These are phyloP conservation scores for Cyanistes caeruleus DNA, from an alignment of 2,113 vertebrate genomes.

Conservation along the genomic window DNA sequence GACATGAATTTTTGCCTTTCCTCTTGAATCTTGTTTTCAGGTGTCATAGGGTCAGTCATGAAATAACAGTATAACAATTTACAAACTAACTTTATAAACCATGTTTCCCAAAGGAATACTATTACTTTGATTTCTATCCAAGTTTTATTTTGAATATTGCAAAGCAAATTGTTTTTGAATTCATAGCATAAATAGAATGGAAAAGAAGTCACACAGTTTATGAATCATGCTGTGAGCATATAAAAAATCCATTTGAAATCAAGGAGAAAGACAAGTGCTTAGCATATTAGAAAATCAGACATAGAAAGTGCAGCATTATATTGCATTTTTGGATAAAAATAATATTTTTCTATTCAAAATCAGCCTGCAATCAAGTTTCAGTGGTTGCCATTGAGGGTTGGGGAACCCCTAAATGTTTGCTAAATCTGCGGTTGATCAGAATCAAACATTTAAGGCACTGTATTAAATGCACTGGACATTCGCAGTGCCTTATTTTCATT, in stretches of 20 bases:
- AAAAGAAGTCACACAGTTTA: not conserved
- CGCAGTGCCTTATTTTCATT: conserved; percentile 26
- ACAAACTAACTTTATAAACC: not conserved
- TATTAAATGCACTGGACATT: conserved; percentile 15
- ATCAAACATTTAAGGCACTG: conserved; percentile 21
- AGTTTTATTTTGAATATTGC: not conserved
- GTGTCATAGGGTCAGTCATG: not conserved
- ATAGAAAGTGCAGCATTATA: not conserved
- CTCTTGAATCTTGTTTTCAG: not conserved
- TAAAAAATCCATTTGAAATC: not conserved
- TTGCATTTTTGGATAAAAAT: not conserved
- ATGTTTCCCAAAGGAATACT: not conserved
- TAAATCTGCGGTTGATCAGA: not conserved
- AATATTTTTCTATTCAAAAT: not conserved
- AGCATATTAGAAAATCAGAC: not conserved
- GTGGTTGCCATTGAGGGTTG: not conserved
- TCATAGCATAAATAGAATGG: not conserved
- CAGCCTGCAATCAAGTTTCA: not conserved
- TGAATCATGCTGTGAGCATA: not conserved
- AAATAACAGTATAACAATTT: not conserved
- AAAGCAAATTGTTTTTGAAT: conserved; percentile 1
- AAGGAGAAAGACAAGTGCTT: not conserved
- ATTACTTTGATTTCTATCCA: not conserved
- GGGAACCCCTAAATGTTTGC: conserved; percentile 21
- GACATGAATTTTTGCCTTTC: not conserved